phyloP scores from a whole-genome alignment of 2,797 vertebrate species.

The Trachops cirrhosus region DNA sequence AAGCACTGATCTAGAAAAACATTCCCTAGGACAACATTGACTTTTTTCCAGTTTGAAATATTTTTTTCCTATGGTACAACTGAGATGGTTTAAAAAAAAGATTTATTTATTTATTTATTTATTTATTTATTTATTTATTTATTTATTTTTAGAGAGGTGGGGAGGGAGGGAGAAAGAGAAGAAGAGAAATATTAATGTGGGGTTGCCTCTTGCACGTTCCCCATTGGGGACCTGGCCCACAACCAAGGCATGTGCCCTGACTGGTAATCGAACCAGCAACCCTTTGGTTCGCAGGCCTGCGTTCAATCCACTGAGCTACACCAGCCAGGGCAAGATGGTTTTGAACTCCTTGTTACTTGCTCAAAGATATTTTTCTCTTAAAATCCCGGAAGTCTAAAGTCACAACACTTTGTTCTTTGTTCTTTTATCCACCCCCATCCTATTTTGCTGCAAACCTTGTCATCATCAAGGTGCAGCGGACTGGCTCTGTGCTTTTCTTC shows the following conservation, averaged over 20 bases:
- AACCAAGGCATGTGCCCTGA: no score
- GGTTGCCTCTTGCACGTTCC: no score
- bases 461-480: conserved; percentile 1
- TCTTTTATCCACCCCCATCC: conserved; percentile 33
- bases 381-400: conserved; percentile 35
- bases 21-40: background rate
- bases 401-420: conserved; percentile 41
- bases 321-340: background rate
- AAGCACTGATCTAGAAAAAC: background rate
- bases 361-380: conserved; percentile 48
- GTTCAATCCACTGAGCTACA: no score
- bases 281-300: no score
- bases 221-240: no score
- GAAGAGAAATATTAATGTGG: no score
- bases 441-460: conserved; percentile 34
- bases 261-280: no score
- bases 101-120: no score
- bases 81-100: background rate
- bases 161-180: no score
- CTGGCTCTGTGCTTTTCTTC: conserved; percentile 37
- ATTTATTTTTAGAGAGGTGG: no score
- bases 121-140: no score
- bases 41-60: background rate
- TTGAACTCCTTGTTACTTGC: conserved; percentile 19
- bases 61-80: background rate